These are phyloP conservation scores for Panulirus ornatus DNA, from an alignment of 1,140 invertebrate genomes.

Conservation along the genomic window DNA sequence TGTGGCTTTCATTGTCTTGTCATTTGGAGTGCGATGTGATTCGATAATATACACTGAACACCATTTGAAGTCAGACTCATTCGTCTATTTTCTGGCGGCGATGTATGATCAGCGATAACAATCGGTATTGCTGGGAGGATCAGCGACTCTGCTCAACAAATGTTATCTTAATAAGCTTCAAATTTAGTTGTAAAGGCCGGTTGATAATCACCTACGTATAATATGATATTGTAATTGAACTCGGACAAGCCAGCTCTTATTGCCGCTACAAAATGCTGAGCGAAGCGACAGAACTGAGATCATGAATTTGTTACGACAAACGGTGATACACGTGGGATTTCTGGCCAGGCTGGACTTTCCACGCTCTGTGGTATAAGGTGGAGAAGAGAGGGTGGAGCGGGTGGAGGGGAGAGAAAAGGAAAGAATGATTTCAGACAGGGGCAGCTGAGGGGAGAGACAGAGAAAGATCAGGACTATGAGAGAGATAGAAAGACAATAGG, in stretches of 20 bases:
- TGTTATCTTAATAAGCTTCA: background rate
- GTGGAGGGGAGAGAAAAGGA: background rate
- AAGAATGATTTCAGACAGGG: background rate
- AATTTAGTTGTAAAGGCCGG: background rate
- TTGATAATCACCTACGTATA: constrained; percentile 10
- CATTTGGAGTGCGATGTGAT: background rate
- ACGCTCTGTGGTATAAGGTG: background rate
- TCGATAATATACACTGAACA: constrained; percentile 15
- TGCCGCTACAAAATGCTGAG: background rate
- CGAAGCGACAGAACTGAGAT: background rate
- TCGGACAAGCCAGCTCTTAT: constrained; percentile 23
- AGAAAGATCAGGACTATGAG: background rate
- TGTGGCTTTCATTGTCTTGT: constrained; percentile 33
- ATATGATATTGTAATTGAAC: constrained; percentile 33
- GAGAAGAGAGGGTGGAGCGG: background rate
- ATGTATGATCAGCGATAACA: background rate
- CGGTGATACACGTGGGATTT: background rate
- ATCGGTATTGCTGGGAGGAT: background rate
- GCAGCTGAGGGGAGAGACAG: too few relatives aligned
- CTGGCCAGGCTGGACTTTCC: too few relatives aligned
- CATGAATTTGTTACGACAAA: background rate
- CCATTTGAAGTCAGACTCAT: background rate
- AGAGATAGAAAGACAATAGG: background rate
- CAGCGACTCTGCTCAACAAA: background rate
- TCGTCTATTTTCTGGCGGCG: background rate